Conservation (phyloP, 2,797 vertebrate species). For the Euthynnus affinis region DNA sequence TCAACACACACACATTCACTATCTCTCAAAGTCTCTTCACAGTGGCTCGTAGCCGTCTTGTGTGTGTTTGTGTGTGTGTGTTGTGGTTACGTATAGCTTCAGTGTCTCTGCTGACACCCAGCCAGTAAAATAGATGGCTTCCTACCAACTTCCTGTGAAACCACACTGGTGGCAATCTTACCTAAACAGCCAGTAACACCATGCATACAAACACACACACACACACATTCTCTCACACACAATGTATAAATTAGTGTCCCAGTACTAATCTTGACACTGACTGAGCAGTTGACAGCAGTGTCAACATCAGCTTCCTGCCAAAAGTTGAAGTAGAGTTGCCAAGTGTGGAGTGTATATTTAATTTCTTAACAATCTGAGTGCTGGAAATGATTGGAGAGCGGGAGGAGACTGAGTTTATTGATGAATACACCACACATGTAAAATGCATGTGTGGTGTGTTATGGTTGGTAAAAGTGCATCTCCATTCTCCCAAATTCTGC, state of each 20-base stretch:
- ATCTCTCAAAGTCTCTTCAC: slow-evolving; percentile 18
- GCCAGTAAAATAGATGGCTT: slow-evolving; percentile 45
- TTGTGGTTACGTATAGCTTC: slow-evolving; percentile 49
- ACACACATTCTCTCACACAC: neutral
- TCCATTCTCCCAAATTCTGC: neutral
- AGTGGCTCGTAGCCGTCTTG: neutral
- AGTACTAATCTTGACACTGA: slow-evolving; percentile 31
- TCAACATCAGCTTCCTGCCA: slow-evolving; percentile 31
- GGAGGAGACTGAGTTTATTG: neutral
- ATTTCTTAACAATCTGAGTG: slow-evolving; percentile 9
- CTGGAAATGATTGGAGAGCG: neutral
- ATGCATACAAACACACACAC: slow-evolving; percentile 4
- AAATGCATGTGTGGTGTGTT: neutral
- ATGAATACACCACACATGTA: neutral
- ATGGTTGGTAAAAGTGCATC: slow-evolving; percentile 5
- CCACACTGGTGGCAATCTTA: slow-evolving; percentile 46
- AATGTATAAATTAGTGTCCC: slow-evolving; percentile 2
- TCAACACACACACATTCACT: slow-evolving; percentile 9
- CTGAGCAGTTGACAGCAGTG: slow-evolving; percentile 15
- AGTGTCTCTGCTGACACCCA: slow-evolving; percentile 29
- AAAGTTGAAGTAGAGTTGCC: slow-evolving; percentile 13
- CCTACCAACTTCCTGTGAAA: slow-evolving; percentile 67
- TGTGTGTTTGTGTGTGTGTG: slow-evolving; percentile 53
- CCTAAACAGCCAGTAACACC: slow-evolving; percentile 15
- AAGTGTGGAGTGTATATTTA: slow-evolving; percentile 13